Percentiles rank a stretch among this genome's conserved stretches.
phyloP scores from a whole-genome alignment of 2,797 vertebrate species.

The Propithecus perrieri region DNA sequence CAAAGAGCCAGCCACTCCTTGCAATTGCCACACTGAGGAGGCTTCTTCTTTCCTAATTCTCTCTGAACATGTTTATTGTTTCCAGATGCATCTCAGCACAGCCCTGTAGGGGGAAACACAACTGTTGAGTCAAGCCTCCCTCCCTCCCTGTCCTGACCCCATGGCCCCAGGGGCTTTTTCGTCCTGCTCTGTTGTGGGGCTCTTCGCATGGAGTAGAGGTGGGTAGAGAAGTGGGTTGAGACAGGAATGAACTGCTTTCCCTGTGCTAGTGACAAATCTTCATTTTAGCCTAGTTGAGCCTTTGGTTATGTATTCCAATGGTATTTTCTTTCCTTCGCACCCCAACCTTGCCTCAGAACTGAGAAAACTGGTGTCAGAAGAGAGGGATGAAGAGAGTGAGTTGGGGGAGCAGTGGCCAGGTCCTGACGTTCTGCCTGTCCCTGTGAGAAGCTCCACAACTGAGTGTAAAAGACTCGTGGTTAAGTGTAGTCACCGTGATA shows the following conservation, averaged over 20 bases:
- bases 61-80: not conserved
- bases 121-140: not conserved
- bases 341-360: not conserved
- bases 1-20: not conserved
- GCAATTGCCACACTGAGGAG: not conserved
- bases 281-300: not conserved
- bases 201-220: not conserved
- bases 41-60: not conserved
- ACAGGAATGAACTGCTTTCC: not conserved
- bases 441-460: not conserved
- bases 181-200: not conserved
- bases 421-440: not conserved
- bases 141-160: not conserved
- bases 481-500: not conserved
- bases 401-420: not conserved
- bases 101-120: not conserved
- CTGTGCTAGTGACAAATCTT: not conserved
- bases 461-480: not conserved
- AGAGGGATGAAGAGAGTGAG: not conserved
- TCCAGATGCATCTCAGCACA: not conserved
- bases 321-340: not conserved
- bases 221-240: not conserved
- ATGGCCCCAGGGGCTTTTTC: no score
- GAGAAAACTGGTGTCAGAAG: not conserved
- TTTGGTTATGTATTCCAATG: not conserved